Evolutionary conservation across 2,113 vertebrate species (phyloP).

Genomic region (Amphilophus citrinellus): DNA sequence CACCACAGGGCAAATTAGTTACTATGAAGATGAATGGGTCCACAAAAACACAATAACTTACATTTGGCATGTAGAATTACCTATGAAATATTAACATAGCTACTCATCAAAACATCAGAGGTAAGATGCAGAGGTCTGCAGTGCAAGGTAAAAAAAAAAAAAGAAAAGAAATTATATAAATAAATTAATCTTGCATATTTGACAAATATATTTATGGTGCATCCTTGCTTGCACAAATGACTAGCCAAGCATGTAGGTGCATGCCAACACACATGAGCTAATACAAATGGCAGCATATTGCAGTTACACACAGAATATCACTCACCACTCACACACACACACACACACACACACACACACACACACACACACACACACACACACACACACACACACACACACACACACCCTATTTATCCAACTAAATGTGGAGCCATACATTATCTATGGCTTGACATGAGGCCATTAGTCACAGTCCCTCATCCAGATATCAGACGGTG

Average conservation of each 20-base stretch:
- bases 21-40: conserved; percentile 74
- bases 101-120: conserved; percentile 38
- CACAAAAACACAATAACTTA: conserved; percentile 72
- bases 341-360: background rate
- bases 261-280: conserved; percentile 31
- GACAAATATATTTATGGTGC: conserved; percentile 34
- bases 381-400: conserved; percentile 7
- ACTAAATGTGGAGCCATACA: conserved; percentile 64
- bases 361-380: conserved; percentile 31
- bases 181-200: conserved; percentile 11
- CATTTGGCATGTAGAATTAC: conserved; percentile 51
- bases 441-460: conserved; percentile 67
- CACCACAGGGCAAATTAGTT: conserved; percentile 67
- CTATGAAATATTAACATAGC: conserved; percentile 74
- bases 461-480: conserved; percentile 72
- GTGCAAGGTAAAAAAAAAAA: conserved; percentile 13
- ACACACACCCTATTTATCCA: conserved; percentile 70
- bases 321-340: conserved; percentile 35
- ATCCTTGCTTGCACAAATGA: conserved; percentile 30
- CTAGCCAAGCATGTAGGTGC: conserved; percentile 20
- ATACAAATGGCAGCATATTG: conserved; percentile 41
- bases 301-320: conserved; percentile 31
- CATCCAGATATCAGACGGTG: conserved; percentile 61
- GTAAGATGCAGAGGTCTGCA: conserved; percentile 23
- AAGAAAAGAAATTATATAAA: conserved; percentile 5